Percentiles rank a stretch among this genome's conserved stretches.
These are phyloP conservation scores for Drosophila novamexicana DNA, from an alignment of 1,140 invertebrate genomes.

Conservation along the genomic window DNA sequence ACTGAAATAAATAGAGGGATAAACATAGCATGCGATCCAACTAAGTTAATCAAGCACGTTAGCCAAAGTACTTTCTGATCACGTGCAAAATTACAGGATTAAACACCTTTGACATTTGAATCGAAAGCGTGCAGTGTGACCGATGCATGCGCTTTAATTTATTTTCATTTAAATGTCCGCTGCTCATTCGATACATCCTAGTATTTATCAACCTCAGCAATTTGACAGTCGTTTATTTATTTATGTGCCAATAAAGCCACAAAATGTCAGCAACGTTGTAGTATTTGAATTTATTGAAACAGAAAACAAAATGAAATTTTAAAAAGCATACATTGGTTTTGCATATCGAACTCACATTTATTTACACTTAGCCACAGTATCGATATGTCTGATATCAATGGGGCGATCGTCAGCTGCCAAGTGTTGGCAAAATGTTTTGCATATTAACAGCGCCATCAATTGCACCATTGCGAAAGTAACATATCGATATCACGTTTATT, in stretches of 20 bases:
- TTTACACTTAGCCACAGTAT: neutral
- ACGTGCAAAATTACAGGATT: conserved; percentile 6
- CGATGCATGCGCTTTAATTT: neutral
- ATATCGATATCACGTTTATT: neutral
- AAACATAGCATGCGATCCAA: neutral
- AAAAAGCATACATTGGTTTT: neutral
- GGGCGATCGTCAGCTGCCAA: conserved; percentile 1
- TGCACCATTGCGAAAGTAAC: conserved; percentile 9
- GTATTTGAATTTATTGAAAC: conserved; percentile 11
- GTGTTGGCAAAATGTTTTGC: neutral
- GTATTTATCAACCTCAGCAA: conserved; percentile 10
- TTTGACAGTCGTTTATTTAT: conserved; percentile 18
- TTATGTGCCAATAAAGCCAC: conserved; percentile 19
- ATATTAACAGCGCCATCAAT: no score
- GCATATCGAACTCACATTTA: neutral
- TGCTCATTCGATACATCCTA: neutral
- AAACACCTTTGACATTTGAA: neutral
- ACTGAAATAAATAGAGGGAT: no score
- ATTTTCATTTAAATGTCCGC: neutral
- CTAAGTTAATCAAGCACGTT: neutral
- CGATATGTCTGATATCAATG: conserved; percentile 7
- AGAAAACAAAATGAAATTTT: neutral
- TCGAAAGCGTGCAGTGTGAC: neutral
- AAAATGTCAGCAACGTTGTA: neutral
- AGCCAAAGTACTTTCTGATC: neutral